A percentile compares a stretch with the other conserved stretches of the same genome.
Evolutionary conservation across 2,888 invertebrate species (phyloP).

Genomic region (Anticlea derivata): DNA sequence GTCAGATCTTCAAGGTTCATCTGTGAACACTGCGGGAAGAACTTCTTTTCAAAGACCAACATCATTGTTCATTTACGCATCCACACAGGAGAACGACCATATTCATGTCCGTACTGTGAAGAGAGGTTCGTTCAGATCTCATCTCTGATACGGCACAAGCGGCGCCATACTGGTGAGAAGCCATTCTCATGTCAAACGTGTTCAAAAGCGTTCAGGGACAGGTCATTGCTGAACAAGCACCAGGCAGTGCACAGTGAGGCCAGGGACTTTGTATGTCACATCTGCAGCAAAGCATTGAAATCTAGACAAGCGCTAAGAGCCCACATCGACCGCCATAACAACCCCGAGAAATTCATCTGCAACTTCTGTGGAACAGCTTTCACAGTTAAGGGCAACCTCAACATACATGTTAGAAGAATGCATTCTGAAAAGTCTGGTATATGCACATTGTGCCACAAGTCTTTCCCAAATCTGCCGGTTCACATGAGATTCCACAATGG

Average conservation of each 20-base stretch:
- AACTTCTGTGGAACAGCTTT: constrained; percentile 76
- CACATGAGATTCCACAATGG: constrained; percentile 85
- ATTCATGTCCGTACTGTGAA: constrained; percentile 63
- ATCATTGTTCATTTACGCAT: constrained; percentile 70
- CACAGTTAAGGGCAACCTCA: constrained; percentile 81
- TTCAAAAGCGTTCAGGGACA: constrained; percentile 64
- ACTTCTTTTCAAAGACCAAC: constrained; percentile 66
- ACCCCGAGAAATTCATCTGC: constrained; percentile 71
- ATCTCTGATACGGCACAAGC: constrained; percentile 68
- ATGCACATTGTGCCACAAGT: constrained; percentile 79
- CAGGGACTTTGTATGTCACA: constrained; percentile 79
- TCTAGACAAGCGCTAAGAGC: constrained; percentile 76
- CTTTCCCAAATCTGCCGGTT: constrained; percentile 79
- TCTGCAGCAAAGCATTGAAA: constrained; percentile 80
- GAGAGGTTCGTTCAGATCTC: constrained; percentile 66
- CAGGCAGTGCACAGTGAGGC: constrained; percentile 73
- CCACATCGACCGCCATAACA: constrained; percentile 71
- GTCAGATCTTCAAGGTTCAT: constrained; percentile 47
- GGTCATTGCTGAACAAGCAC: constrained; percentile 63
- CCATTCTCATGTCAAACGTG: constrained; percentile 68
- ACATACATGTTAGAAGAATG: constrained; percentile 78
- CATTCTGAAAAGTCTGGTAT: constrained; percentile 83
- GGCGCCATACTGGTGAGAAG: constrained; percentile 72
- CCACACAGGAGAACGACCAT: constrained; percentile 71
- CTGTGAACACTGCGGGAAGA: constrained; percentile 74